Percentiles rank a stretch among this genome's conserved stretches.
Conservation (phyloP, 64 coral and sea anemone genomes). For the Cladopsammia gracilis region DNA sequence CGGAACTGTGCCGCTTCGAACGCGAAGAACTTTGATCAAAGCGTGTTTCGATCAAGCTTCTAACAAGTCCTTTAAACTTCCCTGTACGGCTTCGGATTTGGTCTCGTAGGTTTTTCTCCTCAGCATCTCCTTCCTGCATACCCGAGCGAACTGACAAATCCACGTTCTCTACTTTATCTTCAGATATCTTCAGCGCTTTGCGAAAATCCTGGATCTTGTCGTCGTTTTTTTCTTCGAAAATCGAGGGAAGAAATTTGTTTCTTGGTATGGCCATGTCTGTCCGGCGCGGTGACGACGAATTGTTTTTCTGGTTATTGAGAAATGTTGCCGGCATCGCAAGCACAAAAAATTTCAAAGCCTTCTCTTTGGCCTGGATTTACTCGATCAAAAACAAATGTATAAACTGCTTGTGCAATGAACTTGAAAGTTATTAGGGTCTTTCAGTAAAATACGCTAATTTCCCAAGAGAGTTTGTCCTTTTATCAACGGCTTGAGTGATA, state of each 20-base stretch:
- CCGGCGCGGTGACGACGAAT: no score
- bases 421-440: background rate
- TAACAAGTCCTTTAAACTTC: background rate
- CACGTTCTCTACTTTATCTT: background rate
- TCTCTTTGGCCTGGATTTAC: conserved; percentile 20
- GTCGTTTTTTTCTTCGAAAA: conserved; percentile 41
- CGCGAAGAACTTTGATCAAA: background rate
- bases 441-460: background rate
- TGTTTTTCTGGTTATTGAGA: background rate
- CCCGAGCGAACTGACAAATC: background rate
- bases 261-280: background rate
- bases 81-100: background rate
- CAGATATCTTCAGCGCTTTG: conserved; percentile 3
- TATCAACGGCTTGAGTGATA: background rate
- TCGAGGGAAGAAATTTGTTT: conserved; percentile 33
- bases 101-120: background rate
- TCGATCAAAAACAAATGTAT: background rate
- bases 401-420: background rate
- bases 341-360: conserved; percentile 2
- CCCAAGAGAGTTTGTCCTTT: background rate
- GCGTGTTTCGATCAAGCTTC: conserved; percentile 1
- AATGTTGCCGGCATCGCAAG: conserved; percentile 26
- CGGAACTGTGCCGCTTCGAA: background rate
- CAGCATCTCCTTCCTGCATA: background rate
- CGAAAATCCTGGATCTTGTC: conserved; percentile 43